Evolutionary conservation across 2,888 invertebrate species (phyloP).

Genomic region (Drosophila prostipennis): DNA sequence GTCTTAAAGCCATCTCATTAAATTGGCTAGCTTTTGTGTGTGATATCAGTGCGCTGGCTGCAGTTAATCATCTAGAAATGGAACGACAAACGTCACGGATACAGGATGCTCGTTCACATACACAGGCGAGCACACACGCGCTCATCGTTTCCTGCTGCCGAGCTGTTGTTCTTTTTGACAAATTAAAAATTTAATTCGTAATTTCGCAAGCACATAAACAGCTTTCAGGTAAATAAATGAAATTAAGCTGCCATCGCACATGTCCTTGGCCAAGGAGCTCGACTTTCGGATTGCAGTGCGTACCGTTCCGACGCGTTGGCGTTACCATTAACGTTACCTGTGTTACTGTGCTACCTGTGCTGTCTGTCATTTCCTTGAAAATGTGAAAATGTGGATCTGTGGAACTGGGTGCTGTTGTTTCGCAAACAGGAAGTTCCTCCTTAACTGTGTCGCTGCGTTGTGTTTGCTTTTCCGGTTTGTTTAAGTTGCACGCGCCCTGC

Average conservation of each 20-base stretch:
- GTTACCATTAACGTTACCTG: slow-evolving; percentile 5
- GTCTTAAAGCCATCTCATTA: slow-evolving; percentile 4
- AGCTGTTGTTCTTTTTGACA: slow-evolving; percentile 52
- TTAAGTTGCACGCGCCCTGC: slow-evolving; percentile 70
- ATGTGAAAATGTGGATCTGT: neutral
- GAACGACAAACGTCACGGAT: slow-evolving; percentile 54
- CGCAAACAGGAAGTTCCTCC: slow-evolving; percentile 72
- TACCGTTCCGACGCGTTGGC: neutral
- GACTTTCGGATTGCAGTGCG: slow-evolving; percentile 22
- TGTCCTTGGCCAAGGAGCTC: slow-evolving; percentile 36
- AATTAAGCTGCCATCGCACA: slow-evolving; percentile 64
- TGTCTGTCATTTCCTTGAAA: slow-evolving; percentile 49
- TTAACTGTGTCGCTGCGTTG: slow-evolving; percentile 76
- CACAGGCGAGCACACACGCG: slow-evolving; percentile 3
- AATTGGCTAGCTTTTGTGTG: slow-evolving; percentile 4
- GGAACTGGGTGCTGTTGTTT: slow-evolving; percentile 38
- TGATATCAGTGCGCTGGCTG: slow-evolving; percentile 37
- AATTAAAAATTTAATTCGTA: slow-evolving; percentile 80
- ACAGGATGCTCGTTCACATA: slow-evolving; percentile 28
- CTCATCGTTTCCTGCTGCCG: slow-evolving; percentile 37
- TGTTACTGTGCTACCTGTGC: slow-evolving; percentile 4
- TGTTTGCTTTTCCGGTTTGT: slow-evolving; percentile 78
- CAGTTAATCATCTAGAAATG: slow-evolving; percentile 72
- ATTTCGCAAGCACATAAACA: slow-evolving; percentile 77
- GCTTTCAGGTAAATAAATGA: slow-evolving; percentile 78